phyloP scores from a whole-genome alignment of 2,888 invertebrate genomes.

The Yponomeuta plumbellus region DNA sequence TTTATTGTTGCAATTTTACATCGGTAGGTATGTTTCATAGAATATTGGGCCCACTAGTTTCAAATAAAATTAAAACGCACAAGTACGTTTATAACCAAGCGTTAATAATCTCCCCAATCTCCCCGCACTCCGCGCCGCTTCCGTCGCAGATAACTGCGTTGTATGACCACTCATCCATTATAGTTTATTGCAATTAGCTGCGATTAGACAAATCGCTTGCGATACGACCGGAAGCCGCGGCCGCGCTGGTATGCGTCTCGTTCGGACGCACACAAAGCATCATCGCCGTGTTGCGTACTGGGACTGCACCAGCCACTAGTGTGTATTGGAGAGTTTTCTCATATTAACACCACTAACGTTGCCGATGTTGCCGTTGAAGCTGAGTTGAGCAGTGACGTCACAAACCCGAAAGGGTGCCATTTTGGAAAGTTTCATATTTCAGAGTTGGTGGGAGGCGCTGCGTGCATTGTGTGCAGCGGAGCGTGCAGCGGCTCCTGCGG shows the following conservation, averaged over 20 bases:
- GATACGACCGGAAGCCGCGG: not conserved
- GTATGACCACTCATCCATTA: not conserved
- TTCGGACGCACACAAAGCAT: too few species aligned
- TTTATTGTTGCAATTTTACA: too few species aligned
- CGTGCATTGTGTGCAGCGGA: constrained; percentile 46
- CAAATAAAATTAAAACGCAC: too few species aligned
- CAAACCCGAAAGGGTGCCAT: constrained; percentile 20
- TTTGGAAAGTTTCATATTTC: constrained; percentile 40
- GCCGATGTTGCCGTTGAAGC: not conserved
- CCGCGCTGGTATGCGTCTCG: not conserved
- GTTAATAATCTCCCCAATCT: too few species aligned
- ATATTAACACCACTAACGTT: too few species aligned
- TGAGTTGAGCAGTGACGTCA: not conserved
- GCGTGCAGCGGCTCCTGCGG: constrained; percentile 38
- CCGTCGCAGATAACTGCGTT: not conserved
- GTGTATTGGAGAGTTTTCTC: too few species aligned
- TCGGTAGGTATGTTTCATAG: too few species aligned
- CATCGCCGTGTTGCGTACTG: too few species aligned
- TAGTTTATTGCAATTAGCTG: not conserved
- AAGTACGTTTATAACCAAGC: too few species aligned
- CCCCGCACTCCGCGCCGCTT: not conserved
- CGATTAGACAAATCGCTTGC: not conserved
- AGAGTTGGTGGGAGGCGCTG: constrained; percentile 23
- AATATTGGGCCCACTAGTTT: too few species aligned
- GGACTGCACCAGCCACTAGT: too few species aligned